Base-by-base conservation (phyloP, 2,888 invertebrate species). In the Choreutis nemorana region DNA sequence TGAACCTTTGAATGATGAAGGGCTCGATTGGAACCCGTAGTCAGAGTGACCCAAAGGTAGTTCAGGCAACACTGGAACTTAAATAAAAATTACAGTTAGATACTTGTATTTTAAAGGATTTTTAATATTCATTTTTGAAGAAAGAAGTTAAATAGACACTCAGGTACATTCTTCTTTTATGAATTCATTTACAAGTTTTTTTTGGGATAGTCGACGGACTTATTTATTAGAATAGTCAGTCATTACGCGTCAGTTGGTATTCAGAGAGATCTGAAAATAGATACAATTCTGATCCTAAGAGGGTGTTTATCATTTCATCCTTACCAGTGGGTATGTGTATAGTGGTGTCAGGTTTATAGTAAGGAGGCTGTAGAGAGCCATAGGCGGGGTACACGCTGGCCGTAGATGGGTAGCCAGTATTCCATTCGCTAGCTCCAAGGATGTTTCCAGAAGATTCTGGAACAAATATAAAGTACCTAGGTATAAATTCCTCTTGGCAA, bases 311-410 rank as follows among this genome's bases (percentile, higher is more conserved):
- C n/a, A n/a, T n/a, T n/a, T n/a, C n/a, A n/a, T n/a, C n/a, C 42
- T 60, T 66, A 84, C 84, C 84, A 62, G 84, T 57, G 33, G 84
- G 83, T 60, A 87, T 68, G 46, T 86, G 85, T 47, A 85, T 68
- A 14, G 82, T 50, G 37, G 81, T 67, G 25, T 83, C 84, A 12
- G 81, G 80, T 50, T 78, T 83, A 50, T 80, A 79, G 54, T 71
- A 75, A 20, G 73, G 52, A 26, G 77, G 71, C 41, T 81, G 81
- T 24, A 83, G 65, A 3, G 86, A 78, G 32, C 82, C 75, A 49
- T 83, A 85, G 14, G 81, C 53, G 5, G 81, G 66, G 36, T 82
- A 80, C 32, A 83, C 68, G 11, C 80, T 48, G 1, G 80, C 55
- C 14, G 81, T 64, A 2, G 81, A 73, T 2, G 78, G 57, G 42